Percentiles rank a stretch among this genome's conserved stretches.
phyloP scores from a whole-genome alignment of 2,888 invertebrate species.

The Tachystola acroxantha region DNA sequence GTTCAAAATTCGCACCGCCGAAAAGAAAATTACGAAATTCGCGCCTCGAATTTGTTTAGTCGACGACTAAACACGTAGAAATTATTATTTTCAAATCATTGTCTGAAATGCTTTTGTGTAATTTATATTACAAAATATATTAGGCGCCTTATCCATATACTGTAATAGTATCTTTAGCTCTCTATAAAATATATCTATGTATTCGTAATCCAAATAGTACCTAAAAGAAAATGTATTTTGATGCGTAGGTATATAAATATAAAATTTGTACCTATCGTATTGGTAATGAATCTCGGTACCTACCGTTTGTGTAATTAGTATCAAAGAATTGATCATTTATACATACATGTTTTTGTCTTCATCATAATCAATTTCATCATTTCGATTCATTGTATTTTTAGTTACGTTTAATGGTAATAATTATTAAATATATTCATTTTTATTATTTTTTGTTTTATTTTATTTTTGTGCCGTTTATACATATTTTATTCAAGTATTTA shows the following conservation, averaged over 20 bases:
- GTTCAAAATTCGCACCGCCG: conserved; percentile 57
- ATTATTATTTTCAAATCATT: conserved; percentile 1
- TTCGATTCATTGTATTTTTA: conserved; percentile 58
- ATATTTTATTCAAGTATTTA: neutral
- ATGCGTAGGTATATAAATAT: conserved; percentile 32
- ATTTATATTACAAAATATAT: conserved; percentile 10
- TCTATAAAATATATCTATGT: conserved; percentile 31
- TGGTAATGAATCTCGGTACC: conserved; percentile 69
- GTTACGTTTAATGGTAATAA: conserved; percentile 65
- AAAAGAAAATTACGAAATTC: conserved; percentile 38
- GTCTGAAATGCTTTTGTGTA: neutral
- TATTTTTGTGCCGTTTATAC: conserved; percentile 8
- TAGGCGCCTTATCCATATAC: conserved; percentile 20
- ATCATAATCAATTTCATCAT: conserved; percentile 33
- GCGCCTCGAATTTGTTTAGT: conserved; percentile 50
- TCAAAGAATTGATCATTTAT: conserved; percentile 15
- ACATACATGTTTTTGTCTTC: conserved; percentile 32
- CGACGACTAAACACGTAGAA: conserved; percentile 25
- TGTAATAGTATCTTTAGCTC: conserved; percentile 29
- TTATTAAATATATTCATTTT: conserved; percentile 76
- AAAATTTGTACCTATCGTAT: no score
- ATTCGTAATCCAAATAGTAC: conserved; percentile 30
- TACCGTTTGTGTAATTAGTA: conserved; percentile 32
- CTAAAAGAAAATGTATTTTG: conserved; percentile 46
- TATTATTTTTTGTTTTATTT: conserved; percentile 73